Percentiles rank a stretch among this genome's conserved stretches.
phyloP scores from a whole-genome alignment of 2,888 invertebrate genomes.

The Reticulitermes lucifugus region DNA sequence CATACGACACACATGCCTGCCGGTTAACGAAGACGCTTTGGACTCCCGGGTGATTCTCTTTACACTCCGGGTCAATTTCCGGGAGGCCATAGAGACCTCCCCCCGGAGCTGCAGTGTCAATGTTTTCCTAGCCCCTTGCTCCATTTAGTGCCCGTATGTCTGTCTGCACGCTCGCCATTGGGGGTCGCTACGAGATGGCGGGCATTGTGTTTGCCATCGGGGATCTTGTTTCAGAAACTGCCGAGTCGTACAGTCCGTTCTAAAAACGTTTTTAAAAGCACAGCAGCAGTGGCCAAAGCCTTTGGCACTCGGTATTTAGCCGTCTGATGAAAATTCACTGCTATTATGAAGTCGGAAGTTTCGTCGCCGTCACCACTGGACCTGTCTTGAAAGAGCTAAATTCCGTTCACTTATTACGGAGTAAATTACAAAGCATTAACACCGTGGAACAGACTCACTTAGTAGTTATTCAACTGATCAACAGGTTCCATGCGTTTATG shows the following conservation, averaged over 20 bases:
- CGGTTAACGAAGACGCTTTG: constrained; percentile 24
- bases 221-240: constrained; percentile 23
- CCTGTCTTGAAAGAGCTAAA: too few relatives aligned
- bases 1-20: background rate
- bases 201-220: constrained; percentile 5
- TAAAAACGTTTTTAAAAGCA: background rate
- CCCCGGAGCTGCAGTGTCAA: constrained; percentile 23
- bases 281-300: too few relatives aligned
- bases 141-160: constrained; percentile 35
- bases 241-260: background rate
- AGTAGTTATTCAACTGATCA: too few relatives aligned
- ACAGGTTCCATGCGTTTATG: too few relatives aligned
- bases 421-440: too few relatives aligned
- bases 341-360: too few relatives aligned
- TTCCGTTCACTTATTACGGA: too few relatives aligned
- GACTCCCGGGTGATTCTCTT: constrained; percentile 28
- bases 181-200: constrained; percentile 11
- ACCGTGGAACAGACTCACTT: too few relatives aligned
- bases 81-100: constrained; percentile 26
- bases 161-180: constrained; percentile 16
- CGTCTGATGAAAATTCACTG: too few relatives aligned
- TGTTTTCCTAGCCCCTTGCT: constrained; percentile 43
- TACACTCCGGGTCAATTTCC: constrained; percentile 40
- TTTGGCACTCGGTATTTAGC: too few relatives aligned
- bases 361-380: too few relatives aligned